Conservation (phyloP, 2,113 vertebrate genomes). For the Eudorcas thomsonii region DNA sequence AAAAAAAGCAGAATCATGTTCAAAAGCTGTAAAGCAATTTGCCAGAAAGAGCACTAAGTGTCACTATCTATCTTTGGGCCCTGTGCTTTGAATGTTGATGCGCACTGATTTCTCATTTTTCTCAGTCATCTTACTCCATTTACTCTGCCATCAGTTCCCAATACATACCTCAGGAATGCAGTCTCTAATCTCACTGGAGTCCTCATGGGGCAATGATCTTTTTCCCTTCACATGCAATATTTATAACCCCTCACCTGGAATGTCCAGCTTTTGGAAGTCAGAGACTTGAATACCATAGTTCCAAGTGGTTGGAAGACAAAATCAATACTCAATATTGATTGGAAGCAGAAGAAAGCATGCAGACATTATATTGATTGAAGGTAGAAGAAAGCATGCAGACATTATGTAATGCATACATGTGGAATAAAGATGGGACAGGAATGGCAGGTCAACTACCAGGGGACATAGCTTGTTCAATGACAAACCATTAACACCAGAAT, state of each 20-base stretch:
- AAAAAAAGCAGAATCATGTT: background rate
- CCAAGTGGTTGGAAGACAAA: conserved; percentile 12
- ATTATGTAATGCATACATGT: background rate
- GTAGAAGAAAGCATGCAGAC: background rate
- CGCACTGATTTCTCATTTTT: conserved; percentile 7
- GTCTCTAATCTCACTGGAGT: background rate
- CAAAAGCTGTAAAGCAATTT: background rate
- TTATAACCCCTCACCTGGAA: background rate
- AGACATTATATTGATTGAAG: background rate
- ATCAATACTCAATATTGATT: background rate
- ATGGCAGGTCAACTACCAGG: background rate
- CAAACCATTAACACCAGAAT: conserved; percentile 8
- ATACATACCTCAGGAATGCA: background rate
- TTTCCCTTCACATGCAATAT: background rate
- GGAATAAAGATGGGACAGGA: background rate
- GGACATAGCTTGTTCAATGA: background rate
- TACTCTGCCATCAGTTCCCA: background rate
- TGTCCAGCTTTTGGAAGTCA: background rate
- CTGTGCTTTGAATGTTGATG: background rate
- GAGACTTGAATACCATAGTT: background rate
- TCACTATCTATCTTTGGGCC: background rate
- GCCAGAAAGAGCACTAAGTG: background rate
- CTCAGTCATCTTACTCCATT: conserved; percentile 5
- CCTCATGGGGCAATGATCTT: background rate
- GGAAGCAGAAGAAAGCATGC: background rate